phyloP scores from a whole-genome alignment of 2,113 vertebrate genomes.

The Columbina picui region DNA sequence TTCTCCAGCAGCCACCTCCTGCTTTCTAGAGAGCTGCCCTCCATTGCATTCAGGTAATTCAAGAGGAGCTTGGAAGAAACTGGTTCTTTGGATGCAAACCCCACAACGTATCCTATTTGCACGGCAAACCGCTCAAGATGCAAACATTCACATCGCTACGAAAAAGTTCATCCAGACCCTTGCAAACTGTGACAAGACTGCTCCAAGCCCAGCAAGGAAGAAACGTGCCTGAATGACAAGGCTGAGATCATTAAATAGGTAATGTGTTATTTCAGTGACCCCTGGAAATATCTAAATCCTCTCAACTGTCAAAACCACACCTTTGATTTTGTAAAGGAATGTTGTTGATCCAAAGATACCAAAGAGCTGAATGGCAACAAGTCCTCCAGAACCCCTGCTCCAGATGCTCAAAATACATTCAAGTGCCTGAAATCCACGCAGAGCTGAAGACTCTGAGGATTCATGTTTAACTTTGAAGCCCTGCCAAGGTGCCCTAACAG shows the following conservation, averaged over 20 bases:
- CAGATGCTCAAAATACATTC: not conserved
- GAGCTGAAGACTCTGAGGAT: not conserved
- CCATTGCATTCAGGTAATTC: not conserved
- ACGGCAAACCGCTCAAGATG: not conserved
- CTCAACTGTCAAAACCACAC: not conserved
- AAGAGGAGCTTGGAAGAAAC: not conserved
- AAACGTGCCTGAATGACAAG: not conserved
- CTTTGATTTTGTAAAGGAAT: not conserved
- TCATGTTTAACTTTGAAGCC: not conserved
- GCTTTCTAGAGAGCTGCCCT: not conserved
- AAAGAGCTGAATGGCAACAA: not conserved
- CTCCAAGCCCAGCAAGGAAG: not conserved
- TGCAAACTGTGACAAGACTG: not conserved
- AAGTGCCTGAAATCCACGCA: not conserved
- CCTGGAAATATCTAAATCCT: not conserved
- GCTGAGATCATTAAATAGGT: not conserved
- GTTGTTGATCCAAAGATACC: not conserved
- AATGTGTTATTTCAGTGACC: not conserved
- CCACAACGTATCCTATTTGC: not conserved
- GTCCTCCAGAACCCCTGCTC: not conserved
- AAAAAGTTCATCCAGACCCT: not conserved
- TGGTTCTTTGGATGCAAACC: not conserved
- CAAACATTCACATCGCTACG: not conserved
- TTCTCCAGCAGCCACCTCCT: not conserved
- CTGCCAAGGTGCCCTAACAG: not conserved